Evolutionary conservation across 1,140 invertebrate species (phyloP).

Genomic region (Trichomalopsis sarcophagae): DNA sequence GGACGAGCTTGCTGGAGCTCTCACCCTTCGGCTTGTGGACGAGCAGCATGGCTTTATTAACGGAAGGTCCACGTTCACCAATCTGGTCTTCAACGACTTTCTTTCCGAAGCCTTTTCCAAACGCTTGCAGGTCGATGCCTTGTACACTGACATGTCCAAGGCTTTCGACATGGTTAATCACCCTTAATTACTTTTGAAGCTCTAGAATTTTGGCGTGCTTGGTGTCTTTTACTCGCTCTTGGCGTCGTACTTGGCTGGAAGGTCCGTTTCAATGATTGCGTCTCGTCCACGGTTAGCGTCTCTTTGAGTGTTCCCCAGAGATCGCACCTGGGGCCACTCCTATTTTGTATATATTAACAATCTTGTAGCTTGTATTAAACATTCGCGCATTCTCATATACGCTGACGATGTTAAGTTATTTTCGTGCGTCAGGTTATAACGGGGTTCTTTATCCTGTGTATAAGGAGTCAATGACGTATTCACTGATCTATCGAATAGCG

Average conservation of each 20-base stretch:
- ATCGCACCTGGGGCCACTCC: not conserved
- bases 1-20: constrained; percentile 6
- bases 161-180: constrained; percentile 61
- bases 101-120: constrained; percentile 52
- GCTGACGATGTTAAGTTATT: not conserved
- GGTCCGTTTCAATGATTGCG: not conserved
- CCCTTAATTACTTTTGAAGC: constrained; percentile 9
- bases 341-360: not conserved
- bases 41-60: constrained; percentile 60
- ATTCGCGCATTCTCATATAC: not conserved
- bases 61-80: constrained; percentile 56
- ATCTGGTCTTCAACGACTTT: constrained; percentile 55
- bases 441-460: too few relatives aligned
- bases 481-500: too few relatives aligned
- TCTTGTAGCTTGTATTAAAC: not conserved
- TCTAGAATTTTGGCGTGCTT: constrained; percentile 26
- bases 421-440: not conserved
- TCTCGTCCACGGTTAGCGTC: not conserved
- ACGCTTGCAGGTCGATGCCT: constrained; percentile 58
- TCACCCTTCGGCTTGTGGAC: constrained; percentile 2
- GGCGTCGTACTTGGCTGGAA: not conserved
- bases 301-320: not conserved
- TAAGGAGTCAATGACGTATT: too few relatives aligned
- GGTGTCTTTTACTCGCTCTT: not conserved
- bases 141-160: constrained; percentile 63